Evolutionary conservation across 2,797 vertebrate genomes (phyloP), one percentile per base, ranked within the genome.

Genomic region (Silurus aristotelis): DNA sequence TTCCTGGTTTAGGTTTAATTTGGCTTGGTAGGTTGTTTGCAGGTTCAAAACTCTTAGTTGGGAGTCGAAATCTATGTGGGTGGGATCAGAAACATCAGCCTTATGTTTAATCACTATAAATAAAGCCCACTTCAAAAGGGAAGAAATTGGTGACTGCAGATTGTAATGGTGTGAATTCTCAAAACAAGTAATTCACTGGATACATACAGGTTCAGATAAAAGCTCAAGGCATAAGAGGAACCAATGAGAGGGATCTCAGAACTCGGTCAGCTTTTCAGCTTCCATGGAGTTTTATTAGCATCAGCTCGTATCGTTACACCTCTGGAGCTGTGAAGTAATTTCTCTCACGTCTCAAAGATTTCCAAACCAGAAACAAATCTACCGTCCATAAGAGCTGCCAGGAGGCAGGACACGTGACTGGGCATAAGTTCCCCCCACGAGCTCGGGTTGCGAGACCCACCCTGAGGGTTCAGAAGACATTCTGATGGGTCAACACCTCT

Each of bases 401-500:
- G 22, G 71, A 73, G 14, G n/a, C 46, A n/a, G 20, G 71, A 73
- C 52, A 31, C 17, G 2, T 58, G 55, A 12, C 27, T 75, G 31
- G 25, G 75, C 75, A 25, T 38, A 5, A 0, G 15, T 31, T 58
- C 13, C 48, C 43, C 5, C 6, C 3, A 22, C 20, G 25, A 68
- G 80, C 80, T 89, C 83, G 58, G 64, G 70, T 89, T 86, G 81
- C 88, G 20, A 85, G 84, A 63, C 73, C n/a, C 46, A 75, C 83
- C 63, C 75, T 4, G 82, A 84, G 85, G 25, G 80, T 63, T 8
- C 43, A 85, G 64, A 22, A 87, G 90, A 87, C 90, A 91, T 87
- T 85, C 89, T 84, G 89, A 82, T 64, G 71, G 85, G 84, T 89
- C 83, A 55, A 92, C 93, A 89, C 91, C 55, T 94, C 94, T 95